These are phyloP conservation scores for Falcunculus frontatus DNA, from an alignment of 2,113 vertebrate species.

Conservation along the genomic window DNA sequence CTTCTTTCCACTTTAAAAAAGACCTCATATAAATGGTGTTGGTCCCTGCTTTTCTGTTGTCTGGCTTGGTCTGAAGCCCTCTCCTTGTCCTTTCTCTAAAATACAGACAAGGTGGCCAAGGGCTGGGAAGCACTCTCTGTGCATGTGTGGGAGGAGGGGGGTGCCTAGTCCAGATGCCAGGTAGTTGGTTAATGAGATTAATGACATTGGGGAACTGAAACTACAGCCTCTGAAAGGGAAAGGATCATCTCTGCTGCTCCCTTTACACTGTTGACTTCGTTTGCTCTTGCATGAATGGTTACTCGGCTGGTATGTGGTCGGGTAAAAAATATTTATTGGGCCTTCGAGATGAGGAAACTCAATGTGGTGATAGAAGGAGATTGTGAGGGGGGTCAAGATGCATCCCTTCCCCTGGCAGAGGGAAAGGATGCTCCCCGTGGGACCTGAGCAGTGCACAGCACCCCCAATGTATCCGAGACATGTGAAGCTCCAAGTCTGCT, in stretches of 20 bases:
- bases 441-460: background rate
- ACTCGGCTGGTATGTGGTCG: fast-evolving
- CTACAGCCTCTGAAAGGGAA: background rate
- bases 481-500: background rate
- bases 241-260: background rate
- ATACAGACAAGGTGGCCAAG: background rate
- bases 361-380: background rate
- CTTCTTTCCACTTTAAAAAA: background rate
- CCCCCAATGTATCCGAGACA: background rate
- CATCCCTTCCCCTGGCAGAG: background rate
- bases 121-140: background rate
- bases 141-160: fast-evolving
- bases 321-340: background rate
- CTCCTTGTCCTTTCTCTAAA: background rate
- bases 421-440: background rate
- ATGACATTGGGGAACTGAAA: background rate
- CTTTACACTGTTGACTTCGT: background rate
- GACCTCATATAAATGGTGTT: background rate
- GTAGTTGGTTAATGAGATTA: background rate
- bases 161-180: background rate
- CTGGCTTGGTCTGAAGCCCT: background rate
- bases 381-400: background rate
- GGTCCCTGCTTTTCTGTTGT: background rate
- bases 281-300: background rate
- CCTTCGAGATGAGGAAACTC: background rate